These are phyloP conservation scores for Drosophila nikananu DNA, from an alignment of 1,140 invertebrate species.

Conservation along the genomic window DNA sequence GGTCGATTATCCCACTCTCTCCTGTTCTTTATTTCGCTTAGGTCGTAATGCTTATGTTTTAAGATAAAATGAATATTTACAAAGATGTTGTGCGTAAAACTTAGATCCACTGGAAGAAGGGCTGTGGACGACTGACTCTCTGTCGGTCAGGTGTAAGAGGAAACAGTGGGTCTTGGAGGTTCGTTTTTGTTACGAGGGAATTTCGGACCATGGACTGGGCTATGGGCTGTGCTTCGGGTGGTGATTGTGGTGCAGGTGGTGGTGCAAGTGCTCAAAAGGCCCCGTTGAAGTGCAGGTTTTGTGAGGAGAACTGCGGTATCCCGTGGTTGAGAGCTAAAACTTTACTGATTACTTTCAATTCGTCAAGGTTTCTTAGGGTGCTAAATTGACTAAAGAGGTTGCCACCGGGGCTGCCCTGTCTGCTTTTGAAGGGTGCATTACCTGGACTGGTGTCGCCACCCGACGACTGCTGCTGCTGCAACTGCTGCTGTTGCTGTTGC, in stretches of 20 bases:
- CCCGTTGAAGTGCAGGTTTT: slow-evolving; percentile 79
- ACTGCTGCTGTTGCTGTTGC: slow-evolving; percentile 61
- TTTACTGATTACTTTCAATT: slow-evolving; percentile 92
- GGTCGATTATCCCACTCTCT: slow-evolving; percentile 27
- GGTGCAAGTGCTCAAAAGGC: slow-evolving; percentile 75
- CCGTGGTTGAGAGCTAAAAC: slow-evolving; percentile 91
- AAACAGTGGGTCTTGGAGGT: slow-evolving; percentile 43
- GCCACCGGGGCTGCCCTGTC: slow-evolving; percentile 85
- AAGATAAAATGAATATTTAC: slow-evolving; percentile 78
- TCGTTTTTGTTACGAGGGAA: slow-evolving; percentile 18
- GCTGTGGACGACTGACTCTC: slow-evolving; percentile 27
- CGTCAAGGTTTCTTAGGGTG: slow-evolving; percentile 88
- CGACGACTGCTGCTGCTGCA: slow-evolving; percentile 48
- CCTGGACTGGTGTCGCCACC: slow-evolving; percentile 62
- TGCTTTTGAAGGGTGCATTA: slow-evolving; percentile 66
- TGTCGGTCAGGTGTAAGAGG: slow-evolving; percentile 33
- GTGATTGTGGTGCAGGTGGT: slow-evolving; percentile 51
- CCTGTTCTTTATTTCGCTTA: slow-evolving; percentile 53
- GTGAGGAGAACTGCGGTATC: slow-evolving; percentile 79
- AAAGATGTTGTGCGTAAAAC: slow-evolving; percentile 71
- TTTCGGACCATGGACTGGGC: slow-evolving; percentile 25
- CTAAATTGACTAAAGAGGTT: slow-evolving; percentile 87
- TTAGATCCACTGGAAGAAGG: slow-evolving; percentile 50
- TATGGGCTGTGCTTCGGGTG: slow-evolving; percentile 27
- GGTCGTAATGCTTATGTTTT: slow-evolving; percentile 55